Evolutionary conservation across 23 tunicate species (phyloP).

Genomic region (Pegea sp.): DNA sequence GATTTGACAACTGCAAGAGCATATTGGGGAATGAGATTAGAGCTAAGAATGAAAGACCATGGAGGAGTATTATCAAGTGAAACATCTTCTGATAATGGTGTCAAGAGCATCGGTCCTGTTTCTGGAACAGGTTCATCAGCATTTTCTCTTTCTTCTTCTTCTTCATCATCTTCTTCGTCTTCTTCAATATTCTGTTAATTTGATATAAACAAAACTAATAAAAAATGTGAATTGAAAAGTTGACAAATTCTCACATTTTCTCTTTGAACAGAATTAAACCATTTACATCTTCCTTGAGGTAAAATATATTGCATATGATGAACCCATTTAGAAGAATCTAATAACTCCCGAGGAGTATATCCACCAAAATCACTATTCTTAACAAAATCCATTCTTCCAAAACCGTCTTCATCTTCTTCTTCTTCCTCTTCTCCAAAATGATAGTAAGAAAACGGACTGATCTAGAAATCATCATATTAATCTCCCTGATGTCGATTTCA

Average conservation of each 20-base stretch:
- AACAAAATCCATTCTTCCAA: slow-evolving; percentile 65
- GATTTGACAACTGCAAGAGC: slow-evolving; percentile 76
- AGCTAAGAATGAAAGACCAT: slow-evolving; percentile 68
- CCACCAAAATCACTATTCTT: slow-evolving; percentile 93
- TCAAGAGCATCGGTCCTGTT: slow-evolving; percentile 80
- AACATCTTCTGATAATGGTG: slow-evolving; percentile 87
- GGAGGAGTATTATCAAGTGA: slow-evolving; percentile 86
- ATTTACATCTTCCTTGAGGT: slow-evolving; percentile 81
- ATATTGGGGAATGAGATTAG: slow-evolving; percentile 78
- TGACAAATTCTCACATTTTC: too few relatives aligned
- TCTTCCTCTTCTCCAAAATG: slow-evolving; percentile 97
- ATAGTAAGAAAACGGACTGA: slow-evolving; percentile 67
- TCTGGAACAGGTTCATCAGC: slow-evolving; percentile 97
- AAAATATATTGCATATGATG: slow-evolving; percentile 91
- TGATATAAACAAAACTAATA: too few relatives aligned
- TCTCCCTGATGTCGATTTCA: too few relatives aligned
- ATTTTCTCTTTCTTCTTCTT: slow-evolving; percentile 89
- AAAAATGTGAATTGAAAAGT: too few relatives aligned
- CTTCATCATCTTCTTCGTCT: slow-evolving; percentile 88
- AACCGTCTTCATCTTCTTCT: slow-evolving; percentile 80
- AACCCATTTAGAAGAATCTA: slow-evolving; percentile 93
- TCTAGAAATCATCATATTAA: slow-evolving; percentile 5
- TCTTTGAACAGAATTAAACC: slow-evolving; percentile 89
- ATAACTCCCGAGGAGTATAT: slow-evolving; percentile 70
- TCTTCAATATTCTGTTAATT: slow-evolving; percentile 15